phyloP scores from a whole-genome alignment of 2,113 vertebrate species.

The Scytalopus superciliaris region DNA sequence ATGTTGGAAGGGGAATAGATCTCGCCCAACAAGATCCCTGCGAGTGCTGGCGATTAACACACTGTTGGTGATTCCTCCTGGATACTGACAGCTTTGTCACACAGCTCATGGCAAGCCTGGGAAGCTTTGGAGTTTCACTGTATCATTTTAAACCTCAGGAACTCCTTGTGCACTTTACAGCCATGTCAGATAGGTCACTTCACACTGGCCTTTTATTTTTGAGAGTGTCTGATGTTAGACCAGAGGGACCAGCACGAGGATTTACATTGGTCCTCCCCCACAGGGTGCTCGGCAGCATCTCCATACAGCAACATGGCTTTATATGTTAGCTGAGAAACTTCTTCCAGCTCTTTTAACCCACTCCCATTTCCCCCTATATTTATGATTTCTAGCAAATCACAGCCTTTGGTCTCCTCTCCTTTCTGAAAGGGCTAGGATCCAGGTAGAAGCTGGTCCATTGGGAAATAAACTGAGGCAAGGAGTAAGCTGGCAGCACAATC shows the following conservation, averaged over 20 bases:
- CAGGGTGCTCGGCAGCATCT: neutral
- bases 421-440: slow-evolving; percentile 30
- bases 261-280: neutral
- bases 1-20: neutral
- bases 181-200: too few relatives aligned
- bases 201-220: too few relatives aligned
- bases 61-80: neutral
- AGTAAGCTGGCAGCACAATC: neutral
- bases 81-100: slow-evolving; percentile 43
- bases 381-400: slow-evolving; percentile 25
- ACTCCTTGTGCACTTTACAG: neutral
- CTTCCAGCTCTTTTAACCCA: neutral
- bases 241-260: neutral
- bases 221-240: neutral
- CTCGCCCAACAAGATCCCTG: neutral
- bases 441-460: slow-evolving; percentile 11
- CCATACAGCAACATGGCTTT: neutral
- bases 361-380: neutral
- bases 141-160: neutral
- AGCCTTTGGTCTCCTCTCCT: neutral
- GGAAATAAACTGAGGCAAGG: slow-evolving; percentile 36
- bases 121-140: neutral
- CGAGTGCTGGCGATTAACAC: neutral
- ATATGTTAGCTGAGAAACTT: neutral
- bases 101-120: neutral